Evolutionary conservation across 1,140 invertebrate species (phyloP).

Genomic region (Tetraneura akinire): DNA sequence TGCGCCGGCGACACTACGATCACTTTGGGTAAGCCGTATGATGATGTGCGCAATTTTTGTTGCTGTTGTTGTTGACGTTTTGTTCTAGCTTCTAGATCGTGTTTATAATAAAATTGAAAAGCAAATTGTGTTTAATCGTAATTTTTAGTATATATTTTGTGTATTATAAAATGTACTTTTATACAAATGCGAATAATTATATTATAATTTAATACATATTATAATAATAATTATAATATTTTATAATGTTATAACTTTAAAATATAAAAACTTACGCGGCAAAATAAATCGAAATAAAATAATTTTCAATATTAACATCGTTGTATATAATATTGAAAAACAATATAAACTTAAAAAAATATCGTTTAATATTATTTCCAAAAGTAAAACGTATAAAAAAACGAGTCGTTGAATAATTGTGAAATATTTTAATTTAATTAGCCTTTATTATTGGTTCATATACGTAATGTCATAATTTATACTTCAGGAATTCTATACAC

Average conservation of each 20-base stretch:
- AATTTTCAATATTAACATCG: too few relatives aligned
- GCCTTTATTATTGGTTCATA: neutral
- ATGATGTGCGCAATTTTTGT: too few relatives aligned
- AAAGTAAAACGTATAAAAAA: neutral
- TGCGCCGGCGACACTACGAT: neutral
- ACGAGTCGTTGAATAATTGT: neutral
- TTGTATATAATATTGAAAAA: neutral
- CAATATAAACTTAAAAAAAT: neutral
- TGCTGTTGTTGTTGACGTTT: too few relatives aligned
- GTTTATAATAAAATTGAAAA: too few relatives aligned
- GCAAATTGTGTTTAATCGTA: too few relatives aligned
- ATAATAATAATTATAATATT: too few relatives aligned
- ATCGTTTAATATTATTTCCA: neutral
- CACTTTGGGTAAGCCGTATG: neutral
- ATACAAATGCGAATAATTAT: neutral
- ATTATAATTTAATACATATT: too few relatives aligned
- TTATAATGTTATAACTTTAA: too few relatives aligned
- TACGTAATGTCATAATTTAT: neutral
- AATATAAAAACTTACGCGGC: too few relatives aligned
- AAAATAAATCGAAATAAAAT: too few relatives aligned
- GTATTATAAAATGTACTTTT: neutral
- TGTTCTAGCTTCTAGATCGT: too few relatives aligned
- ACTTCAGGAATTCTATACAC: conserved; percentile 21
- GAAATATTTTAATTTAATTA: neutral
- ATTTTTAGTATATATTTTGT: neutral